Evolutionary conservation across 2,888 invertebrate species (phyloP), one percentile per base, ranked within the genome.

Genomic region (Helobdella robusta): DNA sequence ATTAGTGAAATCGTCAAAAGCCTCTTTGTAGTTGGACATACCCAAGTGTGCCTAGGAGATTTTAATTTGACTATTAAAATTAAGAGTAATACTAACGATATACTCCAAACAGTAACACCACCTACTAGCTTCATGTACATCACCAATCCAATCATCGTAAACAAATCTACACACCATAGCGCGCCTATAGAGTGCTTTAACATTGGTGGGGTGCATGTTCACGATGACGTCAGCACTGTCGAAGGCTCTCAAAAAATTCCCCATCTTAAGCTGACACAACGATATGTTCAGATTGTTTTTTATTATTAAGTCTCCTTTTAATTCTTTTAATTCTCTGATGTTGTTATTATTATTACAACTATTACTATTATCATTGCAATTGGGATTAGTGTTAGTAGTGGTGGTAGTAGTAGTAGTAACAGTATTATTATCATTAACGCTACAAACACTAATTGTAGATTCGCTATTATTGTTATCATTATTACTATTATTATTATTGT

Each of bases 111-210:
- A 11, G 15, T 40, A 40, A 40, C 18, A 11, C 11, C 18, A 40
- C 11, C 40, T 11, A 40, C 40, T 40, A 11, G 11, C 40, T 15
- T 15, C 40, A 40, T 15, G 11, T 15, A 40, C 40, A 40, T 40
- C 18, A 11, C 11, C 11, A 40, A 40, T 11, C 40, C 40, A 40
- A 40, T 11, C 18, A 15, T 15, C 11, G 52, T 52, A 52, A 52
- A n/a, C 8, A 20, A 52, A 15, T 52, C 11, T 52, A 52, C 8
- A 15, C 18, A 66, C 66, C 59, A 66, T 52, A n/a, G 48, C 66
- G 25, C 58, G 56, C 2, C 66, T 34, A 59, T 66, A 66, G n/a
- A 66, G 32, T 4, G 54, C 66, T 30, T 66, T 66, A 35, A 40
- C 50, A 40, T 59, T 64, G 35, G 23, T 58, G 8, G 58, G 48